phyloP scores from a whole-genome alignment of 1,140 invertebrate genomes.

The Drosophila kohkoa region DNA sequence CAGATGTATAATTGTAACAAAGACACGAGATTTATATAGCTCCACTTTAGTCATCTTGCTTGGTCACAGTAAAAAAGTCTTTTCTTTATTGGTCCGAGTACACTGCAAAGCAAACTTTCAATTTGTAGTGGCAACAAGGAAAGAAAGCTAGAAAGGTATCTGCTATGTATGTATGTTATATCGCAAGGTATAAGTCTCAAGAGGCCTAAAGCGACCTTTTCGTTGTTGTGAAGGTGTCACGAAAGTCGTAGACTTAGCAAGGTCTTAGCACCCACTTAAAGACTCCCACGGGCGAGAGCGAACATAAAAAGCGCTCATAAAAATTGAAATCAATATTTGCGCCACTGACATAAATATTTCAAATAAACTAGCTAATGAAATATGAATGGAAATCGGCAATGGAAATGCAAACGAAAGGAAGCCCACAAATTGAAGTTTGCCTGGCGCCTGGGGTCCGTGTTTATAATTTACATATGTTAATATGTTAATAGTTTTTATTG shows the following conservation, averaged over 20 bases:
- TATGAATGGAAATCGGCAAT: neutral
- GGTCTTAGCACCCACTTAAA: conserved; percentile 28
- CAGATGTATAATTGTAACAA: conserved; percentile 82
- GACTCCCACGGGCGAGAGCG: neutral
- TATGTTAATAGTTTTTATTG: conserved; percentile 69
- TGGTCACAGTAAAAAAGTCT: conserved; percentile 5
- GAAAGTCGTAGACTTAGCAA: conserved; percentile 17
- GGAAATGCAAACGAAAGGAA: conserved; percentile 10
- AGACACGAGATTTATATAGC: conserved; percentile 82
- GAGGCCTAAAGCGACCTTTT: neutral
- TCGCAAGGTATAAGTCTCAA: neutral
- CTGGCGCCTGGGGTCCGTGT: conserved; percentile 36
- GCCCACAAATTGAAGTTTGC: conserved; percentile 38
- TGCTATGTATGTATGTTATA: neutral
- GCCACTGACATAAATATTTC: conserved; percentile 73
- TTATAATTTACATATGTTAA: conserved; percentile 68
- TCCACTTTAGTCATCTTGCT: conserved; percentile 84
- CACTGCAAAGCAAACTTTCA: conserved; percentile 25
- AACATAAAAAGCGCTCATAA: conserved; percentile 32
- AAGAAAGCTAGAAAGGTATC: neutral
- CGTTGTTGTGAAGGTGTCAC: conserved; percentile 9
- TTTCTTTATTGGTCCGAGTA: conserved; percentile 1
- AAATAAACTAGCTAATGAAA: conserved; percentile 16
- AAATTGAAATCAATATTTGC: conserved; percentile 75
- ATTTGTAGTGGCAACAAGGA: conserved; percentile 16